Conservation (phyloP, 2,113 vertebrate genomes). For the Gnathonemus echidnorhynchus region DNA sequence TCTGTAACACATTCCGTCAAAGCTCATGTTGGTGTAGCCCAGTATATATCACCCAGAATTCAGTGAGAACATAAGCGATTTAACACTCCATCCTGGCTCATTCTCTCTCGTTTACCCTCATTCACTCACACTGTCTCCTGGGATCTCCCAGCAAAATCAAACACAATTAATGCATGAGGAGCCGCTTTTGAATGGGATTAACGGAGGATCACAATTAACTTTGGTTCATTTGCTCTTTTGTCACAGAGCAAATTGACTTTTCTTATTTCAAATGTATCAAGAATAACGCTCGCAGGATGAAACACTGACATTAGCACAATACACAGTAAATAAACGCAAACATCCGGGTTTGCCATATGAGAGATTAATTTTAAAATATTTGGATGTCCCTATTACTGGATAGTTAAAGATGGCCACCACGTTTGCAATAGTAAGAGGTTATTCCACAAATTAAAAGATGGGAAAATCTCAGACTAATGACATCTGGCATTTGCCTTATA, state of each 20-base stretch:
- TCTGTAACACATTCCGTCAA: neutral
- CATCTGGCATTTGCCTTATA: neutral
- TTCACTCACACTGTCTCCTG: neutral
- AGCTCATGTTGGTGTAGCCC: neutral
- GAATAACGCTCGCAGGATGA: neutral
- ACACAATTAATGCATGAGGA: neutral
- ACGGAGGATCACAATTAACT: neutral
- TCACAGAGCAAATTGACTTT: neutral
- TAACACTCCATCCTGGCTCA: neutral
- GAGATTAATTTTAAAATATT: neutral
- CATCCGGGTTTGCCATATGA: neutral
- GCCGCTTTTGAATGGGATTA: neutral
- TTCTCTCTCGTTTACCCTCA: neutral
- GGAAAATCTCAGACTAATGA: neutral
- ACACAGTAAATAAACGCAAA: neutral
- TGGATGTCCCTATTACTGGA: neutral
- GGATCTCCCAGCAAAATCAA: neutral
- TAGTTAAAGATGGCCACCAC: neutral
- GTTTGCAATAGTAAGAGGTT: neutral
- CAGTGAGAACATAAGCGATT: neutral
- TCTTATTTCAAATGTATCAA: neutral
- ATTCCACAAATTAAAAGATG: neutral
- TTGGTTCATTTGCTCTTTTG: neutral
- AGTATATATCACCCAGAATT: neutral
- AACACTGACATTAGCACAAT: neutral